phyloP scores from a whole-genome alignment of 1,140 invertebrate species.

The Chelonus insularis region DNA sequence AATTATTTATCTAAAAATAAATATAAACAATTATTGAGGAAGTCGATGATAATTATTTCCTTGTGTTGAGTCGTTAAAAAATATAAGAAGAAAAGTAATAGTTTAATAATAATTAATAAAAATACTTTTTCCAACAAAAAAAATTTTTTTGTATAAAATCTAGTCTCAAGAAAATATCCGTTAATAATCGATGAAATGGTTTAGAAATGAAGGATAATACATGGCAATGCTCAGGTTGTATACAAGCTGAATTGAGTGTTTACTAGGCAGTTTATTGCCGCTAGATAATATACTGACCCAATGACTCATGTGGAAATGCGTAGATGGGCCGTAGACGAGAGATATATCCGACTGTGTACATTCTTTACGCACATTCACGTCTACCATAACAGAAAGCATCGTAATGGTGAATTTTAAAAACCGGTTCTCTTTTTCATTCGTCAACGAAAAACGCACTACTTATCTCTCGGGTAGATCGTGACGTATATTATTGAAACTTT shows the following conservation, averaged over 20 bases:
- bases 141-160: too few relatives aligned
- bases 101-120: too few relatives aligned
- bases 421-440: slow-evolving; percentile 8
- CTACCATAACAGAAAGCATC: not conserved
- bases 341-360: not conserved
- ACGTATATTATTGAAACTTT: slow-evolving; percentile 1
- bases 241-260: slow-evolving; percentile 3
- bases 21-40: too few relatives aligned
- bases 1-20: too few relatives aligned
- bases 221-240: not conserved
- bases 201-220: not conserved
- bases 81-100: too few relatives aligned
- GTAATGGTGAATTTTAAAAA: slow-evolving; percentile 15
- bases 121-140: too few relatives aligned
- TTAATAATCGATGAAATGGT: too few relatives aligned
- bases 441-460: not conserved
- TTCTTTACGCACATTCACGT: slow-evolving; percentile 5
- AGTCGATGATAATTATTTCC: too few relatives aligned
- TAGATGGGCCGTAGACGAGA: slow-evolving; percentile 13
- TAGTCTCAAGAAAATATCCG: too few relatives aligned
- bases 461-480: not conserved
- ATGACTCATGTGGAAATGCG: slow-evolving; percentile 19
- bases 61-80: too few relatives aligned
- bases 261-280: slow-evolving; percentile 15
- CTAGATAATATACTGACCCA: slow-evolving; percentile 22